Base-by-base conservation (phyloP, 2,113 vertebrate genomes). In the Ellobius talpinus region DNA sequence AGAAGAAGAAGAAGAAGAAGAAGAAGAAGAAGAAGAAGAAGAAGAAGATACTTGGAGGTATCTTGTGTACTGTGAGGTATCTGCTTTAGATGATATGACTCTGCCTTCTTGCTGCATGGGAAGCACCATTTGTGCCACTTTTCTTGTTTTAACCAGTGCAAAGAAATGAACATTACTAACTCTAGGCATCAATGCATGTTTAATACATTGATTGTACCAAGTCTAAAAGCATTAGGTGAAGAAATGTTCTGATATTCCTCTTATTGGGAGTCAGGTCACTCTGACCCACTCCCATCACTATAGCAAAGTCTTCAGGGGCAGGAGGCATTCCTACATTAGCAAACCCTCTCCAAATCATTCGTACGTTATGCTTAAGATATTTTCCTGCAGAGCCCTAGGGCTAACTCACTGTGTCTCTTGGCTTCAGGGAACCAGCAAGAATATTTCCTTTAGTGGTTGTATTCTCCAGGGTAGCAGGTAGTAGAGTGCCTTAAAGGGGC, bases 391-490 rank as follows among this genome's bases (percentile, higher is more conserved):
- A 61, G 24, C 1, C 19, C 94, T 72, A 77, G 19, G 68, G 23
- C 76, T 93, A 86, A 96, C 70, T 93, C 50, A 82, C 31, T 52
- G 29, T 36, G 45, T 91, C 39, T 70, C 68, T 91, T 89, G 63
- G 21, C 65, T 77, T 89, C 58, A 90, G 31, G 13, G 4, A 79
- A 8, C 52, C 50, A 74, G 11, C 55, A 70, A 52, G n/a, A 55
- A 61, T 73, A 86, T 82, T 63, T n/a, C 42, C 42, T 94, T 33
- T 29, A 92, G 42, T 17, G 85, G 33, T 29, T 85, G 68, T 74
- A 16, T 89, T 73, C 36, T 52, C n/a, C 63, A 58, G 50, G 58
- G 5, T 68, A 50, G 42, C 47, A 87, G 52, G 78, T 73, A 95
- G 82, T 13, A 47, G 36, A 94, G 50, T 12, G 36, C 29, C 65